A percentile compares a stretch with the other conserved stretches of the same genome.
These are phyloP conservation scores for Aricia artaxerxes DNA, from an alignment of 2,888 invertebrate genomes.

Conservation along the genomic window DNA sequence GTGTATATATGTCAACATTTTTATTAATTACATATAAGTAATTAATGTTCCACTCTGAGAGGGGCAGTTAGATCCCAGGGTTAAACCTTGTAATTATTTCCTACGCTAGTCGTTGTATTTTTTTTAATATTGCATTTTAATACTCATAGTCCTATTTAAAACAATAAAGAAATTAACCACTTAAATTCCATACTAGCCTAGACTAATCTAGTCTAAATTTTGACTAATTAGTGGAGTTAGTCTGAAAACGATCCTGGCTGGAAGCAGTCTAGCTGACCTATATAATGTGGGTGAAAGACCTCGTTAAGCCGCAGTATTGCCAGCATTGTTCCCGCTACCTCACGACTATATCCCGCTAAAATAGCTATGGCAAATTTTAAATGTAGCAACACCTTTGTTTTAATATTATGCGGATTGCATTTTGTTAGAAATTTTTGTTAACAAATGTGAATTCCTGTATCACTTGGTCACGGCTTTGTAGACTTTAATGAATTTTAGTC, in stretches of 20 bases:
- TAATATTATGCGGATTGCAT: not conserved
- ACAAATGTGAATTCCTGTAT: no score
- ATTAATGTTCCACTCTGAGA: no score
- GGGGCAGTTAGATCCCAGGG: not conserved
- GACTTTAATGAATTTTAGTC: no score
- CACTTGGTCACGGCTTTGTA: no score
- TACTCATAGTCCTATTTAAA: no score
- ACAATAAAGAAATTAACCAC: no score
- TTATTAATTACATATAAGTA: no score
- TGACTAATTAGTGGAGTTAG: slow-evolving; percentile 1
- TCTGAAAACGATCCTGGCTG: slow-evolving; percentile 40
- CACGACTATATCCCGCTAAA: slow-evolving; percentile 52
- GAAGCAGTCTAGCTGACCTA: slow-evolving; percentile 77
- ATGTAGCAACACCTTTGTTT: not conserved
- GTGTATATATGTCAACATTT: no score
- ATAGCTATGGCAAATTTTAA: not conserved
- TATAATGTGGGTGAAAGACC: slow-evolving; percentile 78
- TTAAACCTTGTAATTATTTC: no score
- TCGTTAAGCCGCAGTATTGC: slow-evolving; percentile 73
- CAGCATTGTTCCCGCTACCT: slow-evolving; percentile 73
- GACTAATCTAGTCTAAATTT: not conserved
- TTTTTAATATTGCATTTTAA: no score
- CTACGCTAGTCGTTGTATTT: no score
- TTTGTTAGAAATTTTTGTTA: no score
- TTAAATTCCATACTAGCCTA: not conserved